Base-by-base conservation (phyloP, 2,113 vertebrate species). In the Pseudopipra pipra region DNA sequence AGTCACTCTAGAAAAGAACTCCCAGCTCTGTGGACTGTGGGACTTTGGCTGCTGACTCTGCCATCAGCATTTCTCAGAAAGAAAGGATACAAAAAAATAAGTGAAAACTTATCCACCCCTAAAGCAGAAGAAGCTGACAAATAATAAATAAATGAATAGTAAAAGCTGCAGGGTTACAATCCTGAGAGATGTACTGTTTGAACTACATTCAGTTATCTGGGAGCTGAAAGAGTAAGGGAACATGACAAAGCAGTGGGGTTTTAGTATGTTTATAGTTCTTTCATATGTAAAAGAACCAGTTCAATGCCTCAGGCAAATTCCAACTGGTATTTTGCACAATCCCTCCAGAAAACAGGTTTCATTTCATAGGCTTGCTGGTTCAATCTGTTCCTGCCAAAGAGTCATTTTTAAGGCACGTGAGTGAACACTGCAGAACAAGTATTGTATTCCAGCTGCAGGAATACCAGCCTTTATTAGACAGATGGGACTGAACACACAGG, bases 111-210 rank as follows among this genome's bases (percentile, higher is more conserved):
- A 75, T 5, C 49, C 31, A 54, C 17, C 27, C 56, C 56, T 84
- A 77, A 77, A 92, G 83, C 63, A 68, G 56, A 78, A 87, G 65
- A 78, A 81, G 17, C 46, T 39, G 51, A 77, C 51, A 81, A 88
- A 85, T 51, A 79, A 94, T 85, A 94, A 94, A 94, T 83, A 92
- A 87, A 90, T 67, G 23, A 94, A 41, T 35, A 89, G 44, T 54
- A 78, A 72, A 90, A 91, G 44, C 87, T 87, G 61, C 14, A 33
- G 58, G 70, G 65, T 65, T 83, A 44, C 24, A 41, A 8, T 96
- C 86, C 58, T 47, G 83, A 61, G 86, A 83, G 49, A 83, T 79
- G 71, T 22, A 63, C 54, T 83, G 33, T 83, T 90, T 88, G 82
- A 90, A 87, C 62, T 68, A 35, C 44, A 58, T 21, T 80, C 56